phyloP scores from a whole-genome alignment of 2,888 invertebrate genomes.

The Eupelmus urozonus region DNA sequence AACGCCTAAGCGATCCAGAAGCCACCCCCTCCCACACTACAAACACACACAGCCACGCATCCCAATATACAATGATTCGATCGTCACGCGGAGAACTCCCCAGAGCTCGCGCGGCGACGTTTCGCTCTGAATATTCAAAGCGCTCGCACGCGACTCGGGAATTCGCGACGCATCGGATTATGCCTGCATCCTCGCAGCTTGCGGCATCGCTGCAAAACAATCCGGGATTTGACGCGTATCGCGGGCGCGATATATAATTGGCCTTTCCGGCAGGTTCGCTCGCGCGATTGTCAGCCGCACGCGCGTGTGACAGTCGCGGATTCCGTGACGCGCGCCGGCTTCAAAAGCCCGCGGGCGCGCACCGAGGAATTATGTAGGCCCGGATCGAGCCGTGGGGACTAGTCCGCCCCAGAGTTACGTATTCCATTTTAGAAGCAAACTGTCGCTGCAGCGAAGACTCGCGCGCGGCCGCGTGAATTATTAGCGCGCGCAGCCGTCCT shows the following conservation, averaged over 20 bases:
- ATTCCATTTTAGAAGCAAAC: conserved; percentile 56
- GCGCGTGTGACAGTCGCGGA: not conserved
- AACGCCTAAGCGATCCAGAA: too few relatives aligned
- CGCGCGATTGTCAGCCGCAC: too few relatives aligned
- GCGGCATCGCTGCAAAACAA: conserved; percentile 4
- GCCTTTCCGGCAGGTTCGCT: too few relatives aligned
- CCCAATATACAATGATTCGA: too few relatives aligned
- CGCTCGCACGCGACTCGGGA: not conserved
- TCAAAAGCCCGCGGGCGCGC: not conserved
- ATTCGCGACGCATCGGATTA: conserved; percentile 20
- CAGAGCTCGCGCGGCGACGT: conserved; percentile 12
- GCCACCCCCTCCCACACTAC: too few relatives aligned
- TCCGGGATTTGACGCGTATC: conserved; percentile 25
- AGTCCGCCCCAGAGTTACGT: conserved; percentile 37
- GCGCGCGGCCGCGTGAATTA: conserved; percentile 14
- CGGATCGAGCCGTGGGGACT: conserved; percentile 48
- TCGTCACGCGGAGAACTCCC: too few relatives aligned
- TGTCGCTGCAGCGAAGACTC: not conserved
- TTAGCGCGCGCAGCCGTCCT: not conserved
- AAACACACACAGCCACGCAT: too few relatives aligned
- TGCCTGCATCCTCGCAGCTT: not conserved
- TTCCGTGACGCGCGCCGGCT: not conserved
- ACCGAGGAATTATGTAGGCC: conserved; percentile 41
- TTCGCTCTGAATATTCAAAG: conserved; percentile 34
- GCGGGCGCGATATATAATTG: not conserved